Evolutionary conservation across 2,797 vertebrate species (phyloP), one percentile per base, ranked within the genome.

Genomic region (Huso huso): DNA sequence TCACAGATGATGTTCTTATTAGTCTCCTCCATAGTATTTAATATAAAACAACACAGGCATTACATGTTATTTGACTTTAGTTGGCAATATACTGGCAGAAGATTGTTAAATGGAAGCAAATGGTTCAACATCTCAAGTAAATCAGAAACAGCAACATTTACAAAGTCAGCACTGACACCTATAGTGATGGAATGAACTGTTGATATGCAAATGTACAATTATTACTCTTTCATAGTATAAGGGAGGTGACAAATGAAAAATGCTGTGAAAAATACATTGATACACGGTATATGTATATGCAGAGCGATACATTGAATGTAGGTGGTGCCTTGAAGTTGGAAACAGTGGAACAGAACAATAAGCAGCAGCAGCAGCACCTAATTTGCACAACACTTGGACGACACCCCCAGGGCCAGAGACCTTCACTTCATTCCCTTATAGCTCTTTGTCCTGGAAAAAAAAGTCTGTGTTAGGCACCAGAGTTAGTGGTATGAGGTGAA

Each of bases 111-210:
- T 72, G 51, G 62, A 67, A 67, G 11, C 18, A 66, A 63, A 59
- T 6, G 1, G 52, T 15, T 66, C 53, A 61, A 64, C n/a, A n/a
- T 60, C 18, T 62, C 49, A 65, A 66, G 62, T 58, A 57, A 53
- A 49, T 62, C 18, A 50, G 59, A 69, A 68, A 66, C 57, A 48
- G 70, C 65, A 18, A 49, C 57, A 65, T 49, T 59, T 61, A 64
- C 71, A 67, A 63, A 67, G 64, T 73, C 70, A 75, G 75, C 71
- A 60, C 50, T 53, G 68, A 62, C 67, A 63, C 55, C n/a, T 61
- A 49, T 66, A 69, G 67, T 69, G 70, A 75, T 61, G 51, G 67
- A 71, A 58, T 66, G 70, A 68, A 62, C 51, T n/a, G 48, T 18
- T 53, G 10, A 65, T 58, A 68, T 70, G 68, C 66, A 72, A 70